Conservation (phyloP, 2,888 invertebrate genomes). For the Neoaliturus tenellus region DNA sequence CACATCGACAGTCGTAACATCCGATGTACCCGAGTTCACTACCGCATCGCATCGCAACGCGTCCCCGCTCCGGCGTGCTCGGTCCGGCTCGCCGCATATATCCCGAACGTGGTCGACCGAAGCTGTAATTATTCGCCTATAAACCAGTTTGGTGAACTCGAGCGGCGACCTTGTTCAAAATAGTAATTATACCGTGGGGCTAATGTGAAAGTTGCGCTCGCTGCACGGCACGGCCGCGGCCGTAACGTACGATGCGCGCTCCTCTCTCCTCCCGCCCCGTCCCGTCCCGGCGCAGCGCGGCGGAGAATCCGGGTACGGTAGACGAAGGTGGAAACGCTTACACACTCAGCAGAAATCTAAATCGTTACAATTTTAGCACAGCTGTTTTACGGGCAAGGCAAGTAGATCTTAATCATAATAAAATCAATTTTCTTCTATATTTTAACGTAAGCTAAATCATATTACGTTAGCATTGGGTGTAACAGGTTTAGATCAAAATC, state of each 20-base stretch:
- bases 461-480: no score
- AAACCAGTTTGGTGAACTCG: constrained; percentile 50
- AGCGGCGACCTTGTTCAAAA: constrained; percentile 47
- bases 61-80: no score
- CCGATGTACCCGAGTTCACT: not conserved
- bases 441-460: no score
- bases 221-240: not conserved
- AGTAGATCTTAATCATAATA: no score
- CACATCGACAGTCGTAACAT: not conserved
- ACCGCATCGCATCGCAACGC: not conserved
- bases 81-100: constrained; percentile 19
- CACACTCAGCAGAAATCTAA: not conserved
- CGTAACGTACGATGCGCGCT: not conserved
- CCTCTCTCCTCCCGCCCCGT: not conserved
- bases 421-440: no score
- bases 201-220: constrained; percentile 37
- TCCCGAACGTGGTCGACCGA: constrained; percentile 25
- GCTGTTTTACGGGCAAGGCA: no score
- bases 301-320: not conserved
- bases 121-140: constrained; percentile 43
- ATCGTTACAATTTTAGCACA: not conserved
- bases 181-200: constrained; percentile 41
- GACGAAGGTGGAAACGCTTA: not conserved
- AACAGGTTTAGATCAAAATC: no score
- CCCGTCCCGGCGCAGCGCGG: not conserved